A percentile compares a stretch with the other conserved stretches of the same genome.
Conservation (phyloP, 2,797 vertebrate species). For the Lagodon rhomboides region DNA sequence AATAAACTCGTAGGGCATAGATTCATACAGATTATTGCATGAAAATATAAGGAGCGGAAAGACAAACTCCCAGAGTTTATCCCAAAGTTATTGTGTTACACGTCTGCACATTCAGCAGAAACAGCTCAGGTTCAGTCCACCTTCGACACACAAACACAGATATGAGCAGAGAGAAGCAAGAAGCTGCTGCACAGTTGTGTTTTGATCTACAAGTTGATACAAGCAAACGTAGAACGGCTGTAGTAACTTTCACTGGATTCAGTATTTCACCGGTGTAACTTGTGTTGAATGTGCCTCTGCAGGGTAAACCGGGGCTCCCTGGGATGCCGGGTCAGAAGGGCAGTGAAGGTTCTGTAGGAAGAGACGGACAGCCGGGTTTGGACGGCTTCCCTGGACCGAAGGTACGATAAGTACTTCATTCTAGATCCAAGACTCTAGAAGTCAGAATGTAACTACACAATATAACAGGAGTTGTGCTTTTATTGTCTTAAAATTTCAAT, state of each 20-base stretch:
- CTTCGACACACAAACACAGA: no score
- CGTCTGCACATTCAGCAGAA: neutral
- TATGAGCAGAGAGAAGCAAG: neutral
- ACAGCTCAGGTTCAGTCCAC: neutral
- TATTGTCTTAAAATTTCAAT: neutral
- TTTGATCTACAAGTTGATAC: neutral
- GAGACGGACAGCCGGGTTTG: slow-evolving; percentile 89
- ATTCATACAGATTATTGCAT: neutral
- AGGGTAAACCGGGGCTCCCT: slow-evolving; percentile 87
- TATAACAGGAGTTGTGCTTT: neutral
- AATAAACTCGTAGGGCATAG: no score
- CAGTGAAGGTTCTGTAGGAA: slow-evolving; percentile 80
- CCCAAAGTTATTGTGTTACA: neutral
- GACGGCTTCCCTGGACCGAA: slow-evolving; percentile 91
- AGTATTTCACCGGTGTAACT: neutral
- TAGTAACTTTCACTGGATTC: neutral
- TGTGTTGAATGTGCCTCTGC: slow-evolving; percentile 13
- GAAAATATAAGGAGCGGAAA: neutral
- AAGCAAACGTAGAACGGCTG: neutral
- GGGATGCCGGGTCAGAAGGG: slow-evolving; percentile 88
- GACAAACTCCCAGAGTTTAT: neutral
- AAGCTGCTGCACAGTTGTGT: neutral
- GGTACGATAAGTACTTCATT: slow-evolving; percentile 75
- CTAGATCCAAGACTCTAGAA: neutral
- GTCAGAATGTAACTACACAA: neutral